Conservation (phyloP, 2,888 invertebrate species). For the Hypselothyrea guttata region DNA sequence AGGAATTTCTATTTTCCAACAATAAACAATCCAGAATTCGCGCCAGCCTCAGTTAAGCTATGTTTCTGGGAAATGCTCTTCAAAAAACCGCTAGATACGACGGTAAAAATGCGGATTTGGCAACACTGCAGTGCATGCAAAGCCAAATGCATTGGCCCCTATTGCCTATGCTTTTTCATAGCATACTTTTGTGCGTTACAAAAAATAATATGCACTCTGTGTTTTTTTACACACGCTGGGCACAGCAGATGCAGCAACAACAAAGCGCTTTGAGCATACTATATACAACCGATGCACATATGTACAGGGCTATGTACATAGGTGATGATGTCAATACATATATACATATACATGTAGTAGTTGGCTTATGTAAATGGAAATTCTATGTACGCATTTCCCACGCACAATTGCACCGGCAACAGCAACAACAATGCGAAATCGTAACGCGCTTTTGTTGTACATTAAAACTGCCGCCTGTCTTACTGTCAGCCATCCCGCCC, state of each 20-base stretch:
- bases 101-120: too few relatives aligned
- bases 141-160: too few relatives aligned
- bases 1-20: too few relatives aligned
- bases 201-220: conserved; percentile 58
- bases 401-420: conserved; percentile 54
- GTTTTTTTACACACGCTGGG: conserved; percentile 33
- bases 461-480: conserved; percentile 68
- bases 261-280: conserved; percentile 43
- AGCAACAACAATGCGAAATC: conserved; percentile 48
- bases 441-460: conserved; percentile 71
- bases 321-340: neutral
- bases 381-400: conserved; percentile 60
- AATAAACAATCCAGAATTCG: too few relatives aligned
- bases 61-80: too few relatives aligned
- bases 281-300: conserved; percentile 9
- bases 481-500: conserved; percentile 22
- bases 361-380: conserved; percentile 48
- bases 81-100: too few relatives aligned
- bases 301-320: conserved; percentile 8
- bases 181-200: conserved; percentile 66
- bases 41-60: too few relatives aligned
- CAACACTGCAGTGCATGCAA: too few relatives aligned
- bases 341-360: conserved; percentile 43
- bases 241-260: conserved; percentile 17
- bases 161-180: conserved; percentile 41